Evolutionary conservation across 1,140 invertebrate genomes (phyloP).

Genomic region (Batillaria attramentaria): DNA sequence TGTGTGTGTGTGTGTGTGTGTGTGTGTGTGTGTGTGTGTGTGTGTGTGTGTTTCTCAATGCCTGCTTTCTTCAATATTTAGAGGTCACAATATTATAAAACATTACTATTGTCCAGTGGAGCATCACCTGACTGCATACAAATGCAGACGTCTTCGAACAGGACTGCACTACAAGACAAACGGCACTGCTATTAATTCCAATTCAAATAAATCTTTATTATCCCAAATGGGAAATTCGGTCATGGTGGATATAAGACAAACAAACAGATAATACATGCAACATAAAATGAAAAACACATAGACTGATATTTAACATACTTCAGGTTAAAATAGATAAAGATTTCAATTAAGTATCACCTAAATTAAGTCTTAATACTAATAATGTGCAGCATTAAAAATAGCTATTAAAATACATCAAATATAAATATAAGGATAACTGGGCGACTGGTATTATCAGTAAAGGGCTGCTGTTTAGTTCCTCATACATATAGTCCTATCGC

Average conservation of each 20-base stretch:
- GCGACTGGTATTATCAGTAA: no score
- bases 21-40: slow-evolving; percentile 2
- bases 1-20: not conserved
- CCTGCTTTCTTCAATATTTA: not conserved
- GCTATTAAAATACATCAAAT: no score
- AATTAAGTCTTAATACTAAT: no score
- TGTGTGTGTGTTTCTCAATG: not conserved
- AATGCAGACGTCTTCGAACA: no score
- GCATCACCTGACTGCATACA: not conserved
- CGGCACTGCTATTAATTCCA: not conserved
- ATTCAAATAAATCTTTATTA: not conserved
- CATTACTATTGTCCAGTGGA: not conserved
- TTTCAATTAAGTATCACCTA: no score
- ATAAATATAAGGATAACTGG: no score
- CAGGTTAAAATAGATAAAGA: no score
- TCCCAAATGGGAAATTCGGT: not conserved
- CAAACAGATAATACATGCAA: not conserved
- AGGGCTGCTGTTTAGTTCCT: no score
- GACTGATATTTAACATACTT: no score
- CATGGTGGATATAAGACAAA: not conserved
- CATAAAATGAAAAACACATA: no score
- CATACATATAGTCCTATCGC: no score
- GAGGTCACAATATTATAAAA: not conserved
- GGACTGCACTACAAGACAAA: not conserved
- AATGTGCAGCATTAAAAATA: no score